A percentile compares a stretch with the other conserved stretches of the same genome.
These are phyloP conservation scores for Acronicta aceris DNA, from an alignment of 2,888 invertebrate genomes.

Conservation along the genomic window DNA sequence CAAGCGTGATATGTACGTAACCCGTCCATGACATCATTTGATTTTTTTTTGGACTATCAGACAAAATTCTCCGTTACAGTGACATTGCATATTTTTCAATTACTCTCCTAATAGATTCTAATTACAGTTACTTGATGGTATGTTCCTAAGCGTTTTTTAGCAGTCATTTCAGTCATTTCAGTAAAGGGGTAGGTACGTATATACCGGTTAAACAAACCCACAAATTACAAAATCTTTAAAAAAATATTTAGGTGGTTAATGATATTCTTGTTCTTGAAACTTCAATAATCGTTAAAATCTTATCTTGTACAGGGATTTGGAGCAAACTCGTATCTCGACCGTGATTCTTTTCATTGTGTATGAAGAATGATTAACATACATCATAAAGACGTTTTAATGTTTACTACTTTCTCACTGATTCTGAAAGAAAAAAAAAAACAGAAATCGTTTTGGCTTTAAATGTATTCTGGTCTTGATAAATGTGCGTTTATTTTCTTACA, in stretches of 20 bases:
- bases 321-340: neutral
- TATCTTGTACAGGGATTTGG: slow-evolving; percentile 1
- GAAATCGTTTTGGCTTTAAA: neutral
- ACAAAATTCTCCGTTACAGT: slow-evolving; percentile 26
- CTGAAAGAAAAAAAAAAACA: too few species aligned
- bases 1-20: too few species aligned
- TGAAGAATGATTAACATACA: neutral
- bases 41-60: slow-evolving; percentile 22
- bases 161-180: slow-evolving; percentile 6
- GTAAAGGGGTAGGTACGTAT: too few species aligned
- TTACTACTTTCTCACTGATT: neutral
- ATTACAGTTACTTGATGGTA: slow-evolving; percentile 17
- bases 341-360: neutral
- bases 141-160: slow-evolving; percentile 1
- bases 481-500: neutral
- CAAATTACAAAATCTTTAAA: too few species aligned
- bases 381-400: neutral
- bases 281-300: neutral
- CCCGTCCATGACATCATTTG: slow-evolving; percentile 32
- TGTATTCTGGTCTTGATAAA: neutral
- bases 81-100: slow-evolving; percentile 44
- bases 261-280: neutral
- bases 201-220: too few species aligned
- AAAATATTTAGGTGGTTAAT: too few species aligned
- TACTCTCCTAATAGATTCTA: slow-evolving; percentile 34